Evolutionary conservation across 2,888 invertebrate genomes (phyloP), one percentile per base, ranked within the genome.

Genomic region (Flexamia atlantica): DNA sequence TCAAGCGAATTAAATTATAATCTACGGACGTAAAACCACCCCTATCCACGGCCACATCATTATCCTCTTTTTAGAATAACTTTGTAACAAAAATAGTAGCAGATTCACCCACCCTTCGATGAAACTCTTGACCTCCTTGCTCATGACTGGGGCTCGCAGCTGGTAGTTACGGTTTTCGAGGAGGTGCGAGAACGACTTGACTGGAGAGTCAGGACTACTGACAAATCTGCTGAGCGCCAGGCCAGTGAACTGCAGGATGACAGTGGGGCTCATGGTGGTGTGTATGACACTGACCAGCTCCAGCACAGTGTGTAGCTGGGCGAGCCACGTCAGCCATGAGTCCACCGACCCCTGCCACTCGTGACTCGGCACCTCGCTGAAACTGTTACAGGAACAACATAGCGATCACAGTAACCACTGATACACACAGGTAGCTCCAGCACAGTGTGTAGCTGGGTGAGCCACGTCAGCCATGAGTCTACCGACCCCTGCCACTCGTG

Each of bases 251-350:
- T 79, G 57, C 57, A 79, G 12, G 25, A 79, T 50, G 14, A 36
- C 14, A 20, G 79, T 5, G 10, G 57, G 0, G 36, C n/a, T 57
- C 79, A 79, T 30, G 36, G 32, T 57, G 32, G 30, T n/a, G 36
- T 79, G 79, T 3, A 79, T 57, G 28, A 79, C 79, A 17, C 57
- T 57, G 20, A 79, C 32, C 5, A 79, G 30, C 57, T 79, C 79
- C 32, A 79, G 36, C 32, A 79, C 79, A 1, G 79, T 79, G 79
- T 79, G 79, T 2, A 79, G 30, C 57, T 79, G 79, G 1, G 79
- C 28, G 9, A 79, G 79, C 79, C 79, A 79, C 32, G 46, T 28
- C 7, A 79, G 32, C 79, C 57, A 57, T 0, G 53, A 12, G 30
- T 79, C 53, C 36, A 79, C 79, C 20, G 79, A 28, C 1, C n/a